Percentiles rank a stretch among this genome's conserved stretches.
These are phyloP conservation scores for Myrmecophaga tridactyla DNA, from an alignment of 2,113 vertebrate species.

Conservation along the genomic window DNA sequence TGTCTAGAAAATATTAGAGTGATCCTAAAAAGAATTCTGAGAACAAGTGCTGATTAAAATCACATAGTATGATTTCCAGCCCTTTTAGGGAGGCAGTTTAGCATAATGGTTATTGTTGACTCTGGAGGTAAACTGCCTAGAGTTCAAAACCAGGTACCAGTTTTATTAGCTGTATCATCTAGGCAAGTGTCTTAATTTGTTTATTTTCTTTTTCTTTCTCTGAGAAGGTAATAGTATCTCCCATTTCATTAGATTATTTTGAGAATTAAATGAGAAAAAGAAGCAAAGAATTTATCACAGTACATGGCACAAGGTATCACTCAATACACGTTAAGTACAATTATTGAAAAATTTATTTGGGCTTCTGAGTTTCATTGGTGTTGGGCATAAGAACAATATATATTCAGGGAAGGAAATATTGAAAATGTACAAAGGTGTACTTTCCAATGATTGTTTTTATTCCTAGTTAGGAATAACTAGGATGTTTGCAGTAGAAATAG, in stretches of 20 bases:
- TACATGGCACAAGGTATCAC: background rate
- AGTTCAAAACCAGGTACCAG: background rate
- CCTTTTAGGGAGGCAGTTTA: background rate
- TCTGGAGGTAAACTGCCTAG: background rate
- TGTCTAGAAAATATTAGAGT: background rate
- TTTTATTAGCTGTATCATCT: background rate
- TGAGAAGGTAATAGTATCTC: background rate
- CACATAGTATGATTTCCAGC: background rate
- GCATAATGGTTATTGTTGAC: background rate
- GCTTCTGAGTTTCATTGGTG: background rate
- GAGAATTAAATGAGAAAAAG: background rate
- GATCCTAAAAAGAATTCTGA: background rate
- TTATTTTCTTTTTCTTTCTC: background rate
- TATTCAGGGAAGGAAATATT: background rate
- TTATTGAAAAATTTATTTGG: slow-evolving; percentile 4
- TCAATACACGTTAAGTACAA: background rate
- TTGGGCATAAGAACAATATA: background rate
- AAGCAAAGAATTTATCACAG: background rate
- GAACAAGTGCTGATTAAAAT: background rate
- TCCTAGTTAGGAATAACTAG: background rate
- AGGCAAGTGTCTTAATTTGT: background rate
- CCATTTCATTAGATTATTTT: background rate
- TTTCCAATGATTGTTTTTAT: background rate
- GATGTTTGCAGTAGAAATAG: background rate
- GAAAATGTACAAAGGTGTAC: background rate